phyloP scores from a whole-genome alignment of 2,888 invertebrate genomes.

The Sthenelais limicola region DNA sequence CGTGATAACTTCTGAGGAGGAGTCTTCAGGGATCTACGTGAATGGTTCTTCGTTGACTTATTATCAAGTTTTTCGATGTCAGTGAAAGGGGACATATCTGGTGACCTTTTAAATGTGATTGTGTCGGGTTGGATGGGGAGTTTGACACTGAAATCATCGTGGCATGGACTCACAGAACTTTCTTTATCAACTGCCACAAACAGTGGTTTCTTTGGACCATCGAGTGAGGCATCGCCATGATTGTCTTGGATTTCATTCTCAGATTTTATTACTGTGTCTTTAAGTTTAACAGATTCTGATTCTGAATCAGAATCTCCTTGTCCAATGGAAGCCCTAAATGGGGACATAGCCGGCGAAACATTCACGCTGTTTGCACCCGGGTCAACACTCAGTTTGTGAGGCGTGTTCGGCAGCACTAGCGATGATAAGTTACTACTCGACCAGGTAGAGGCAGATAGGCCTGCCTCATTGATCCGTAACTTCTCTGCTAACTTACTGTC shows the following conservation, averaged over 20 bases:
- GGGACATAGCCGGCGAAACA: slow-evolving; percentile 23
- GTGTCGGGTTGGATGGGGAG: slow-evolving; percentile 14
- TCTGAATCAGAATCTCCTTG: slow-evolving; percentile 19
- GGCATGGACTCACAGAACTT: slow-evolving; percentile 23
- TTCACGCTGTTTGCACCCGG: slow-evolving; percentile 22
- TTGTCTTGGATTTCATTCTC: no score
- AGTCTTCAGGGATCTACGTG: no score
- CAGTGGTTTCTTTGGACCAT: background rate
- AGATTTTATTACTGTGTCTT: slow-evolving; percentile 1
- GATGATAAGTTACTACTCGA: slow-evolving; percentile 6
- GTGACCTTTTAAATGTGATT: slow-evolving; percentile 14
- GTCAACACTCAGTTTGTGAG: slow-evolving; percentile 27
- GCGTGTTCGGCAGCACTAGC: background rate
- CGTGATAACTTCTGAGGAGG: no score
- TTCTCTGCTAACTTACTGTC: no score
- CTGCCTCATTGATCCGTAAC: background rate
- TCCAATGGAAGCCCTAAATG: slow-evolving; percentile 14
- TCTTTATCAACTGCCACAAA: slow-evolving; percentile 17
- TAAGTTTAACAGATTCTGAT: background rate
- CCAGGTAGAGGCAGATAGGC: background rate
- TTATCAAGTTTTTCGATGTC: background rate
- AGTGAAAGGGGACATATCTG: background rate
- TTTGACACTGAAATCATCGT: slow-evolving; percentile 1
- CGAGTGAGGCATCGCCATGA: no score
- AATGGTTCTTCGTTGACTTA: no score